Base-by-base conservation (phyloP, 2,113 vertebrate species). In the Hippotragus niger region DNA sequence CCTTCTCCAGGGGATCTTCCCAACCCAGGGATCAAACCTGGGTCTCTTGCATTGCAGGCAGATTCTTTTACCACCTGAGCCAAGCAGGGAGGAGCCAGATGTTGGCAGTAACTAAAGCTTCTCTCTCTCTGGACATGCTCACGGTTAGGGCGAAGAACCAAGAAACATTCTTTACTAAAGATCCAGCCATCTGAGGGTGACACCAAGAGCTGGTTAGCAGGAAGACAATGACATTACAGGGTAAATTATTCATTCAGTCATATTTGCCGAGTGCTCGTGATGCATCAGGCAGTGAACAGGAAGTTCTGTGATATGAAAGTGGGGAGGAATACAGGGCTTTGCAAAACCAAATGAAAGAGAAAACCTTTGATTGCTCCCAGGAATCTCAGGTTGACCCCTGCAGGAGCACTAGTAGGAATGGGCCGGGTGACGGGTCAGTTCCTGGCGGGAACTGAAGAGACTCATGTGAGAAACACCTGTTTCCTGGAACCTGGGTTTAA, bases 121-220 rank as follows among this genome's bases (percentile, higher is more conserved):
- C 76, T 14, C 23, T 3, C 1, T 33, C 67, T 50, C 25, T 11
- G 36, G 40, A 36, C 23, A 0, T 0, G 29, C 31, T 2, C 0
- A 3, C 0, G n/a, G 52, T 1, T 80, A 7, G 15, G 52, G 40
- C 5, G 14, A 64, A 57, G 55, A 45, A 14, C 47, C 3, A 3
- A 33, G n/a, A 2, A 31, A 16, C 8, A 67, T 2, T 33, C 40
- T 3, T 36, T 12, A 19, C 58, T 14, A 0, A 36, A 64, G 90
- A 60, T 13, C 31, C 60, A 15, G 53, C 36, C 40, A n/a, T n/a
- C 13, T 0, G 8, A 47, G 29, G 83, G 55, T 3, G 31, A 43
- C 17, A 16, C 17, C 3, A 21, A 45, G 16, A 9, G 5, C 57
- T 43, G 55, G 19, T 11, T 36, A 21, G 45, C 80, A 33, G 33